Evolutionary conservation across 2,113 vertebrate genomes (phyloP).

Genomic region (Eptesicus fuscus): DNA sequence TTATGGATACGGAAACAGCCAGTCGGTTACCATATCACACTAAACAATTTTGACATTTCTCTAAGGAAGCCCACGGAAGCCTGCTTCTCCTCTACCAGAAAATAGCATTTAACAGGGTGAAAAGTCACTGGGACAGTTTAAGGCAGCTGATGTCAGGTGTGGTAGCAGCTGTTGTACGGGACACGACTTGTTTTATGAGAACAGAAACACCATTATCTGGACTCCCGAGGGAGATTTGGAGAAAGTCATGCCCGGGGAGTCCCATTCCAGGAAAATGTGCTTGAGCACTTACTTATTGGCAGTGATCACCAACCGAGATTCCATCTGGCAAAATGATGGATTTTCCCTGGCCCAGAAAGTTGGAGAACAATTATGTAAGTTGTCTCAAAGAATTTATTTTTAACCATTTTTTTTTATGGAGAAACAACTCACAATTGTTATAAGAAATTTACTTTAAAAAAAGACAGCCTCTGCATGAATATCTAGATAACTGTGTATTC

Average conservation of each 20-base stretch:
- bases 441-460: background rate
- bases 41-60: constrained; percentile 21
- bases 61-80: background rate
- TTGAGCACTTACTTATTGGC: constrained; percentile 64
- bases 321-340: constrained; percentile 66
- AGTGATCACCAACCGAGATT: constrained; percentile 40
- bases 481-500: background rate
- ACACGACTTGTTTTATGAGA: constrained; percentile 43
- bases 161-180: constrained; percentile 40
- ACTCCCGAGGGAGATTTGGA: constrained; percentile 28
- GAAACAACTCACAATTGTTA: background rate
- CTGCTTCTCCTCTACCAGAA: background rate
- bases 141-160: constrained; percentile 60
- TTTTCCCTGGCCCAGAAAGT: constrained; percentile 65
- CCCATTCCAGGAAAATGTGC: constrained; percentile 62
- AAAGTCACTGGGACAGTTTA: constrained; percentile 4
- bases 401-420: constrained; percentile 52
- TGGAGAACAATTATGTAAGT: constrained; percentile 70
- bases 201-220: constrained; percentile 52
- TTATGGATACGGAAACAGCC: background rate
- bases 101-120: constrained; percentile 1
- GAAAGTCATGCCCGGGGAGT: constrained; percentile 45
- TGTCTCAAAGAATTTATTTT: constrained; percentile 67
- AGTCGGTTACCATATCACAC: background rate
- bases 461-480: background rate